A percentile compares a stretch with the other conserved stretches of the same genome.
Conservation (phyloP, 2,797 vertebrate species). For the Sarcoramphus papa region DNA sequence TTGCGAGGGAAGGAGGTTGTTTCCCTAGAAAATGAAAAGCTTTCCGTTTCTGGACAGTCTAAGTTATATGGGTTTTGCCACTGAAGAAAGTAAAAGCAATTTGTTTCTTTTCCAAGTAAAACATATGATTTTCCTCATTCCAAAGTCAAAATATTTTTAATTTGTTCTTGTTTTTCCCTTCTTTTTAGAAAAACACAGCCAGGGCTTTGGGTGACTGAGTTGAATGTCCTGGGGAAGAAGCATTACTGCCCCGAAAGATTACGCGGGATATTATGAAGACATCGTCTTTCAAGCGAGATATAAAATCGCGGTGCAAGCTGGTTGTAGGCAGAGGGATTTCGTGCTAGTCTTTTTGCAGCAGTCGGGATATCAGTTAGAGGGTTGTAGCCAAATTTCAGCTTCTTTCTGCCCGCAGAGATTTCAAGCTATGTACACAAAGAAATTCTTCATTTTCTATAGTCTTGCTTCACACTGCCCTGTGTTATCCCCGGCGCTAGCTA, state of each 20-base stretch:
- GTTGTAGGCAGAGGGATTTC: background rate
- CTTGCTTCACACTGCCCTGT: background rate
- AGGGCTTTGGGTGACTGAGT: background rate
- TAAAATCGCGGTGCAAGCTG: background rate
- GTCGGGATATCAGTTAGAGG: background rate
- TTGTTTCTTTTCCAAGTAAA: background rate
- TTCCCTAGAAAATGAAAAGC: background rate
- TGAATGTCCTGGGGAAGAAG: background rate
- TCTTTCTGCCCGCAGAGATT: background rate
- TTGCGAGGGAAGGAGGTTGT: background rate
- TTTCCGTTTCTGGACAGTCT: background rate
- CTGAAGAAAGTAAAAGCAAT: background rate
- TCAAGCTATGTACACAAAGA: background rate
- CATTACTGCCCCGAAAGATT: accelerated
- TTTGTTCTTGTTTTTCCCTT: background rate
- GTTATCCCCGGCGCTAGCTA: background rate
- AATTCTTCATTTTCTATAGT: background rate
- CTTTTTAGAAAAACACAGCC: background rate
- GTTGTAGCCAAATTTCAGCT: background rate
- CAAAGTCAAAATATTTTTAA: background rate
- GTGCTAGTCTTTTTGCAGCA: background rate
- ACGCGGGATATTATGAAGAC: accelerated
- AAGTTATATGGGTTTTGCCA: background rate
- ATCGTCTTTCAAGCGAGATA: accelerated
- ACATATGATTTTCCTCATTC: background rate